Conservation (phyloP, 2,797 vertebrate species). For the Crenichthys baileyi region DNA sequence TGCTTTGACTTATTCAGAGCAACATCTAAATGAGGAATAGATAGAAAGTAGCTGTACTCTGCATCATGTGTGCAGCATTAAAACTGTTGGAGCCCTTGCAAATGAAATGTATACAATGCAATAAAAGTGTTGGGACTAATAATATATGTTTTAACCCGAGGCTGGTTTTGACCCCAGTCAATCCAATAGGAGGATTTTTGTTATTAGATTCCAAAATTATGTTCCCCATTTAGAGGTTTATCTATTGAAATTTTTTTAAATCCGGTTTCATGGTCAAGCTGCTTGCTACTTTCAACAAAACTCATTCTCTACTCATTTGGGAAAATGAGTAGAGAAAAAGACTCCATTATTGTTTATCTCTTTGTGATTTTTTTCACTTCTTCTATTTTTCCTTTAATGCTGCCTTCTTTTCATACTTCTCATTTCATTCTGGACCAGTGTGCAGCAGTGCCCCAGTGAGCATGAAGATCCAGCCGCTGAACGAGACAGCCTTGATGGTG, state of each 20-base stretch:
- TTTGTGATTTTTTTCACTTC: not conserved
- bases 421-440: constrained; percentile 73
- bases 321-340: no score
- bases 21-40: constrained; percentile 18
- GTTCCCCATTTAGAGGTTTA: constrained; percentile 43
- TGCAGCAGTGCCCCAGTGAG: constrained; percentile 95
- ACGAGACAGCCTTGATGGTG: constrained; percentile 90
- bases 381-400: constrained; percentile 14
- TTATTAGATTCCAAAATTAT: constrained; percentile 64
- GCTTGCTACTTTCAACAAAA: constrained; percentile 24
- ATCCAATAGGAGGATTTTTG: constrained; percentile 51
- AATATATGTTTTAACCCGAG: not conserved
- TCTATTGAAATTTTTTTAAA: constrained; percentile 55
- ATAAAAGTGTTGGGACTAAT: constrained; percentile 3
- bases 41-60: constrained; percentile 25
- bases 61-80: constrained; percentile 9
- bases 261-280: constrained; percentile 50
- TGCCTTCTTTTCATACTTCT: constrained; percentile 6
- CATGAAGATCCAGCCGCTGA: constrained; percentile 95
- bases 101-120: constrained; percentile 12
- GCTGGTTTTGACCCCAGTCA: constrained; percentile 37
- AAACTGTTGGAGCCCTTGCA: not conserved
- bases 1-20: constrained; percentile 30
- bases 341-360: not conserved
- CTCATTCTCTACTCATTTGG: constrained; percentile 13